Conservation (phyloP, 2,797 vertebrate species). For the Coracias cyanogaster region DNA sequence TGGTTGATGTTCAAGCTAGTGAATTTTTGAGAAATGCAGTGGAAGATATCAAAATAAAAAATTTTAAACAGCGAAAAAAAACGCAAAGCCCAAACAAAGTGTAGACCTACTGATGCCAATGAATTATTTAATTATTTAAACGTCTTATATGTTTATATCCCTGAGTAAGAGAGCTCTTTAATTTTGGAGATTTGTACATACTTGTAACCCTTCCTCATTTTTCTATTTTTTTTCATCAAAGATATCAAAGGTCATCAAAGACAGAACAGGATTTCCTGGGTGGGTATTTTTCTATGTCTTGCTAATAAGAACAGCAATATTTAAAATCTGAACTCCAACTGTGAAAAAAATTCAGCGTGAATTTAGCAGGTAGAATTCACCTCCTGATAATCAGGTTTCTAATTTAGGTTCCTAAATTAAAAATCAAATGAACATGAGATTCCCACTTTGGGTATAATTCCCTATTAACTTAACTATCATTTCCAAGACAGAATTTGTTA, state of each 20-base stretch:
- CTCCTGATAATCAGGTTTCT: background rate
- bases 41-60: background rate
- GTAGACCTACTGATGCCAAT: background rate
- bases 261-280: background rate
- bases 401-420: background rate
- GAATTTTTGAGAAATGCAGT: background rate
- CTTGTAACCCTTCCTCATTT: background rate
- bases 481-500: background rate
- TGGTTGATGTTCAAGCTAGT: rapidly evolving
- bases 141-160: no score
- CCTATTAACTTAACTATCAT: background rate
- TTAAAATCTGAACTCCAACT: background rate
- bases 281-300: background rate
- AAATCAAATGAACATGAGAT: background rate
- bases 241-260: background rate
- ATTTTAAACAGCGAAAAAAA: background rate
- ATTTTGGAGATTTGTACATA: background rate
- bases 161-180: no score
- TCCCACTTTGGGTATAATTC: background rate
- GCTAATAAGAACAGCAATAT: background rate
- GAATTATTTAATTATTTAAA: background rate
- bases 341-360: background rate
- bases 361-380: background rate
- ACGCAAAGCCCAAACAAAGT: background rate
- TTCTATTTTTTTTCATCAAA: background rate